Evolutionary conservation across 2,113 vertebrate genomes (phyloP).

Genomic region (Scalopus aquaticus): DNA sequence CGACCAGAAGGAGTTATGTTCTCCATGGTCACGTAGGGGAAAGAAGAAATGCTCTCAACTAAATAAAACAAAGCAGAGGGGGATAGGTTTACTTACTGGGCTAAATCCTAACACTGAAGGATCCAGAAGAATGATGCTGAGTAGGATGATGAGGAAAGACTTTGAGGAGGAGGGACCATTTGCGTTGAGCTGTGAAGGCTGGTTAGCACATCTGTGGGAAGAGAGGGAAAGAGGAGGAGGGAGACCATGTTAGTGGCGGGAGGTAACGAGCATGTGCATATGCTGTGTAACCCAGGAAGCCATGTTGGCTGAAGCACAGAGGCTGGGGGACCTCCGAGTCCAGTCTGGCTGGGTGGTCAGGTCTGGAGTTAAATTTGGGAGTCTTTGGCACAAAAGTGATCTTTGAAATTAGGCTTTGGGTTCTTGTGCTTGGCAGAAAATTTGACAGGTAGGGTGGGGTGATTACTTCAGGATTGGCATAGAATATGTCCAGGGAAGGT

Average conservation of each 20-base stretch:
- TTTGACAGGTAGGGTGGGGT: background rate
- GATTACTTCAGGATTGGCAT: background rate
- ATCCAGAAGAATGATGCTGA: background rate
- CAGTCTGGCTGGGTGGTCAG: background rate
- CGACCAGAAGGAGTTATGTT: background rate
- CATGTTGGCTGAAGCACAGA: background rate
- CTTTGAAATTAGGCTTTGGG: background rate
- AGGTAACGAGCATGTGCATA: background rate
- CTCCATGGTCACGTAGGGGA: background rate
- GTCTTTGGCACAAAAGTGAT: background rate
- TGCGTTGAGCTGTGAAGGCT: background rate
- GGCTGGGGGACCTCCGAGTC: background rate
- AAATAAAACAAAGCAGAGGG: background rate
- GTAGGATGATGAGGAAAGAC: conserved; percentile 2
- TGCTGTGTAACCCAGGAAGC: too few relatives aligned
- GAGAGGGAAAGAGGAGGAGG: background rate
- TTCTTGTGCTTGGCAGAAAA: background rate
- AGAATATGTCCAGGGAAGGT: background rate
- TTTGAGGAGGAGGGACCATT: conserved; percentile 35
- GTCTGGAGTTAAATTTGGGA: conserved; percentile 1
- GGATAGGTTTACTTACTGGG: background rate
- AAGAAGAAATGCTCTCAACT: background rate
- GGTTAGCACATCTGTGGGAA: conserved; percentile 27
- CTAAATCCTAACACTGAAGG: background rate
- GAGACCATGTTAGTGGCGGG: background rate